Evolutionary conservation across 2,113 vertebrate species (phyloP).

Genomic region (Phalacrocorax carbo): DNA sequence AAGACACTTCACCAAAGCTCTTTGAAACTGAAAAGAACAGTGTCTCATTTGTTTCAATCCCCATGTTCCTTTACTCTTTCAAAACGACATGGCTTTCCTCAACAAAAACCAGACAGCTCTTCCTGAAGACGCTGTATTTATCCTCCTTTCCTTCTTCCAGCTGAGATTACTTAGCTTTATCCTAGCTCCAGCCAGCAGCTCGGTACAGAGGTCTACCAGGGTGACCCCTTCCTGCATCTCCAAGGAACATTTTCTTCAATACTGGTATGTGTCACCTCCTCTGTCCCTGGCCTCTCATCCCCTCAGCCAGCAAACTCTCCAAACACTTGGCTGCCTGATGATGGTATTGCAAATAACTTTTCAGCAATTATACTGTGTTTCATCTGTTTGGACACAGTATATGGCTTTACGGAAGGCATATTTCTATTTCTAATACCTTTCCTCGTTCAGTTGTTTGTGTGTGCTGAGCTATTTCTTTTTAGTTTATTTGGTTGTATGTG

Average conservation of each 20-base stretch:
- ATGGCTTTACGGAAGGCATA: not conserved
- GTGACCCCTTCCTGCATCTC: not conserved
- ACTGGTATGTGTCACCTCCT: not conserved
- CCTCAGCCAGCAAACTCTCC: not conserved
- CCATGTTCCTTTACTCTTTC: not conserved
- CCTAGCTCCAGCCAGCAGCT: not conserved
- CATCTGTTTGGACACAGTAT: not conserved
- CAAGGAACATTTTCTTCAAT: not conserved
- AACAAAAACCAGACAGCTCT: not conserved
- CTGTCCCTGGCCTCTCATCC: fast-evolving
- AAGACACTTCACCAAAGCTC: not conserved
- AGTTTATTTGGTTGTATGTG: not conserved
- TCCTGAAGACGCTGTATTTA: not conserved
- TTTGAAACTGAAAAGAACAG: not conserved
- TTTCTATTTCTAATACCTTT: not conserved
- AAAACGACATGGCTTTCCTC: not conserved
- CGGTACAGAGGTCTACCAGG: fast-evolving
- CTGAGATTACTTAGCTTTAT: not conserved
- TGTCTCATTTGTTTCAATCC: fast-evolving
- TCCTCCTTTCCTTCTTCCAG: not conserved
- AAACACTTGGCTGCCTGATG: not conserved
- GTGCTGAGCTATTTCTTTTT: not conserved
- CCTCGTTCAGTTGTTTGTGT: not conserved
- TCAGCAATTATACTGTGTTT: not conserved
- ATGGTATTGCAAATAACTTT: not conserved